Conservation (phyloP, 2,113 vertebrate genomes). For the Burhinus bistriatus region DNA sequence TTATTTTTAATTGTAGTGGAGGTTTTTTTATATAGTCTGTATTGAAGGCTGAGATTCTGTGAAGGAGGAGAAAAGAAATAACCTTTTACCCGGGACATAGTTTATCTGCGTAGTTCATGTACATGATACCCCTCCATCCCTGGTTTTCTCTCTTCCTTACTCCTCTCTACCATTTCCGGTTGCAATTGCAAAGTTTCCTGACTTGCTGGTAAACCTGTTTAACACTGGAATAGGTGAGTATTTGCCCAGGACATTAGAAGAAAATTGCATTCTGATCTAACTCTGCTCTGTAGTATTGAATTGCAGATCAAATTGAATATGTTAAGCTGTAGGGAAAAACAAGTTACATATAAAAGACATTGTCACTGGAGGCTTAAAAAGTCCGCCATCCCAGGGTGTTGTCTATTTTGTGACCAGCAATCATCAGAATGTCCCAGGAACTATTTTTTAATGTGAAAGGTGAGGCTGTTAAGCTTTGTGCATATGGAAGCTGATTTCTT, state of each 20-base stretch:
- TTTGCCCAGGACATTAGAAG: not conserved
- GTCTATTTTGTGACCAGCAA: not conserved
- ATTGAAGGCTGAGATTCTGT: not conserved
- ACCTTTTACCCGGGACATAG: not conserved
- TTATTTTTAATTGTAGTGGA: not conserved
- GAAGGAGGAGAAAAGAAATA: not conserved
- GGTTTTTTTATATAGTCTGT: not conserved
- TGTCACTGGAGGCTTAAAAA: not conserved
- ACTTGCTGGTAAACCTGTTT: constrained; percentile 20
- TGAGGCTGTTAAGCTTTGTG: not conserved
- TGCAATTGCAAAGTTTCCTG: not conserved
- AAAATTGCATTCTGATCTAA: constrained; percentile 29
- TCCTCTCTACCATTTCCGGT: not conserved
- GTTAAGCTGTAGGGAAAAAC: not conserved
- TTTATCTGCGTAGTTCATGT: not conserved
- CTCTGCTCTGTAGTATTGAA: constrained; percentile 33
- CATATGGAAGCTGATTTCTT: not conserved
- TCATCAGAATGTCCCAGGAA: not conserved
- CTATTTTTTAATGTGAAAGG: not conserved
- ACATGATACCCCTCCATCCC: not conserved
- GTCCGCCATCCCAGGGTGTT: not conserved
- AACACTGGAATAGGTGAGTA: not conserved
- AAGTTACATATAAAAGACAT: not conserved
- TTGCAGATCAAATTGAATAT: not conserved
- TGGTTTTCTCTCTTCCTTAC: not conserved